A percentile compares a stretch with the other conserved stretches of the same genome.
Evolutionary conservation across 2,113 vertebrate genomes (phyloP).

Genomic region (Mormoops blainvillei): DNA sequence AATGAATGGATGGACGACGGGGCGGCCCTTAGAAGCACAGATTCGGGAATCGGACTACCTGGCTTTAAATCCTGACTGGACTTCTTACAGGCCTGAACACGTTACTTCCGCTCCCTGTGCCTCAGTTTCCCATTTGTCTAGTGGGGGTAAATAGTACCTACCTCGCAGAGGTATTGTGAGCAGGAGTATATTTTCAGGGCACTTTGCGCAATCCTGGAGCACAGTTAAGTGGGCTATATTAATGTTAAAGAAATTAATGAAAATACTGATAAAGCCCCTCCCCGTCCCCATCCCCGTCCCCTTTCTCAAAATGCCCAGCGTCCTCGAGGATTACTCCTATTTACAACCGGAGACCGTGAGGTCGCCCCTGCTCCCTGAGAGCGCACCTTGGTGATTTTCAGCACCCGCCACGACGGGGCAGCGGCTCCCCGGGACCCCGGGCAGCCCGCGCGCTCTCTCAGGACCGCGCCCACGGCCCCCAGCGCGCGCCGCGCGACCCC

Average conservation of each 20-base stretch:
- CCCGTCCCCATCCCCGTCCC: rapidly evolving
- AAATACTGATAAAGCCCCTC: not conserved
- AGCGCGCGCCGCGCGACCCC: not conserved
- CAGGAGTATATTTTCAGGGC: not conserved
- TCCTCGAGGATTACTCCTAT: rapidly evolving
- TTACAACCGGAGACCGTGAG: not conserved
- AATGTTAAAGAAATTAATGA: not conserved
- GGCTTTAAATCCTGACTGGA: not conserved
- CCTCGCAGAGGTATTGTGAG: not conserved
- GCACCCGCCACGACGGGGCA: not conserved
- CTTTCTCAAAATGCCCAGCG: not conserved
- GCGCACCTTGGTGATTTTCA: constrained; percentile 47
- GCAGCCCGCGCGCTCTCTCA: not conserved
- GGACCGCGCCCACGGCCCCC: not conserved
- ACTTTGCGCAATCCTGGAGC: not conserved
- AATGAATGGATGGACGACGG: not conserved
- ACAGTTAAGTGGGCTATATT: rapidly evolving
- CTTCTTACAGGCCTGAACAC: not conserved
- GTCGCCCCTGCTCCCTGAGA: not conserved
- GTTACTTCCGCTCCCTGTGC: not conserved
- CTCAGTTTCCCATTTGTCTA: not conserved
- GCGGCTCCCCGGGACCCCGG: not conserved
- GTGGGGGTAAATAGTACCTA: not conserved
- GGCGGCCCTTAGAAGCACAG: not conserved
- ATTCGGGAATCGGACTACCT: not conserved